These are phyloP conservation scores for Myrmophylax atrothorax DNA, from an alignment of 2,113 vertebrate species.

Conservation along the genomic window DNA sequence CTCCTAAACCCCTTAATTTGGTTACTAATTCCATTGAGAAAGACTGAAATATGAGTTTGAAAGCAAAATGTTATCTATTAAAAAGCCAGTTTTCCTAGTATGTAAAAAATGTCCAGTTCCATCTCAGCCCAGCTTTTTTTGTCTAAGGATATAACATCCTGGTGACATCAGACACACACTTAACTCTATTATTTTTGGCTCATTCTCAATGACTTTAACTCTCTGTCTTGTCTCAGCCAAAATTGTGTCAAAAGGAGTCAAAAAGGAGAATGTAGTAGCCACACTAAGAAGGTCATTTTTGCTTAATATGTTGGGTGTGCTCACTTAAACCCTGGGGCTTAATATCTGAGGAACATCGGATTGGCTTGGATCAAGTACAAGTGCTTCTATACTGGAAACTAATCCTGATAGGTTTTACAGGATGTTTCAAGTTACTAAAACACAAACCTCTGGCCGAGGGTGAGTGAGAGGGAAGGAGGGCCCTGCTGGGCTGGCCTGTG, in stretches of 20 bases:
- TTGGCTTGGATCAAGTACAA: slow-evolving; percentile 54
- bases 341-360: slow-evolving; percentile 31
- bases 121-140: background rate
- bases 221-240: slow-evolving; percentile 33
- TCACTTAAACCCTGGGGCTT: slow-evolving; percentile 27
- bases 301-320: slow-evolving; percentile 43
- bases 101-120: slow-evolving; percentile 2
- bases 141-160: background rate
- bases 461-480: background rate
- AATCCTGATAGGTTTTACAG: slow-evolving; percentile 59
- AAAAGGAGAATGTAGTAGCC: slow-evolving; percentile 22
- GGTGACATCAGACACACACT: slow-evolving; percentile 6
- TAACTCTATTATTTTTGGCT: slow-evolving; percentile 46
- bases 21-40: background rate
- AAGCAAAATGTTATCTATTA: slow-evolving; percentile 7
- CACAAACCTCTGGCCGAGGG: background rate
- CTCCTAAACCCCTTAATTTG: slow-evolving; percentile 6
- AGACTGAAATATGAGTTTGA: background rate
- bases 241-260: slow-evolving; percentile 41
- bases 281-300: slow-evolving; percentile 13
- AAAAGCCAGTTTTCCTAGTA: background rate
- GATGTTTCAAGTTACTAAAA: slow-evolving; percentile 43
- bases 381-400: slow-evolving; percentile 37
- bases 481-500: slow-evolving; percentile 25
- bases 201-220: slow-evolving; percentile 7